Conservation (phyloP, 2,888 invertebrate species). For the Drosophila mercatorum region DNA sequence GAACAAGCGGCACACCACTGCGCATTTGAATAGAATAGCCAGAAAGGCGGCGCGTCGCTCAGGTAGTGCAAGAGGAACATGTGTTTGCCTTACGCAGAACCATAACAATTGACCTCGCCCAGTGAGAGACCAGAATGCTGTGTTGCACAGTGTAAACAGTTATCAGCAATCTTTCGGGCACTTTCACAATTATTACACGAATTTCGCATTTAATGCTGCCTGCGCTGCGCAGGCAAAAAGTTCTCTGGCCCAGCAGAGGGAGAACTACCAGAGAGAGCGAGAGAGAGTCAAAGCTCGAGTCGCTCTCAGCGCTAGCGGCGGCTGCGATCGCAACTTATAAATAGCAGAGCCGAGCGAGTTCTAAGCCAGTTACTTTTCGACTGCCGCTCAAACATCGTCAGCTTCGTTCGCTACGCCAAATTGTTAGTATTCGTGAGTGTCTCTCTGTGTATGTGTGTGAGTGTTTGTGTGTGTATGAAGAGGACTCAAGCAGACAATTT, state of each 20-base stretch:
- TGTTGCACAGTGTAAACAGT: slow-evolving; percentile 52
- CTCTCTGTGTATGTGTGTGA: slow-evolving; percentile 24
- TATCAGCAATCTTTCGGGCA: slow-evolving; percentile 45
- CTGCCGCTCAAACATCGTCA: slow-evolving; percentile 59
- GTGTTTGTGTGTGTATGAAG: slow-evolving; percentile 24
- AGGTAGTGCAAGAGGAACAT: slow-evolving; percentile 16
- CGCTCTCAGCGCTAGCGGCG: slow-evolving; percentile 18
- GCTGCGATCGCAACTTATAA: slow-evolving; percentile 73
- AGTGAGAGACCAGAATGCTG: background rate
- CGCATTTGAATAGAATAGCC: slow-evolving; percentile 11
- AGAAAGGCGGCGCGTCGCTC: background rate
- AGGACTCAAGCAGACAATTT: slow-evolving; percentile 27
- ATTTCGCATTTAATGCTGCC: slow-evolving; percentile 52
- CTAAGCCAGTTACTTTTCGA: slow-evolving; percentile 73
- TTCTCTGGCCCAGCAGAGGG: slow-evolving; percentile 30
- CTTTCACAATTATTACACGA: slow-evolving; percentile 67
- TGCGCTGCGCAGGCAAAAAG: slow-evolving; percentile 24
- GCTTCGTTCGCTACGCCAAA: slow-evolving; percentile 40
- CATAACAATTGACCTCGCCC: background rate
- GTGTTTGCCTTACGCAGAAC: background rate
- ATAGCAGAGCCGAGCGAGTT: slow-evolving; percentile 71
- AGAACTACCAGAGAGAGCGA: slow-evolving; percentile 1
- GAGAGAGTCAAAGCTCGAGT: slow-evolving; percentile 28
- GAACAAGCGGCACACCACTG: slow-evolving; percentile 7
- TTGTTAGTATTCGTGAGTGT: slow-evolving; percentile 54